Conservation (phyloP, 2,888 invertebrate genomes). For the Drosophila subquinaria region DNA sequence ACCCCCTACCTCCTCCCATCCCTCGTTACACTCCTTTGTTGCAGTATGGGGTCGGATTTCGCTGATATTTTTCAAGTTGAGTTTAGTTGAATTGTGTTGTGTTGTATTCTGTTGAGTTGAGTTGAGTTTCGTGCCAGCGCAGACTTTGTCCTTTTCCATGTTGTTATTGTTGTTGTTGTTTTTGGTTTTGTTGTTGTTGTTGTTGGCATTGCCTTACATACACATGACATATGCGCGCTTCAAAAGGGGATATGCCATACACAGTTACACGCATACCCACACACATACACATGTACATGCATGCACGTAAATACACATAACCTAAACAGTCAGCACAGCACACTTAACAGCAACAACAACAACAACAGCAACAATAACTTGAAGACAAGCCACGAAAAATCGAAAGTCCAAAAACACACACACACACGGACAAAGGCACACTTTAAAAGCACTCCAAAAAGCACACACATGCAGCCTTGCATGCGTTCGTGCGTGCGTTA, state of each 20-base stretch:
- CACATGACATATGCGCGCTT: conserved; percentile 71
- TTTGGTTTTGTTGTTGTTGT: conserved; percentile 7
- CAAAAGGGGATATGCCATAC: conserved; percentile 69
- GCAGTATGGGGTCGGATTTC: conserved; percentile 33
- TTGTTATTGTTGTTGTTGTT: conserved; percentile 22
- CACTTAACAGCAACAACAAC: conserved; percentile 32
- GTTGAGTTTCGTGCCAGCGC: conserved; percentile 70
- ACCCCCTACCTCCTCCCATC: neutral
- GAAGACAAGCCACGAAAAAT: conserved; percentile 73
- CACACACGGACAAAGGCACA: conserved; percentile 42
- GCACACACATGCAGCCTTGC: conserved; percentile 14
- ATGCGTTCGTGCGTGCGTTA: conserved; percentile 9
- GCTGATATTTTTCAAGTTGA: conserved; percentile 64
- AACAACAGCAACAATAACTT: conserved; percentile 48
- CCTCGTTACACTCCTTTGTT: neutral
- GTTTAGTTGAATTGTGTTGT: conserved; percentile 74
- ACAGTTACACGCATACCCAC: conserved; percentile 22
- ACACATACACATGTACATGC: conserved; percentile 5
- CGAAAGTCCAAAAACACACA: conserved; percentile 70
- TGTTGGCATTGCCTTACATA: conserved; percentile 46
- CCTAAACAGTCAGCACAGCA: conserved; percentile 54
- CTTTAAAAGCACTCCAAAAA: conserved; percentile 50
- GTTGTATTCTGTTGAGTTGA: conserved; percentile 40
- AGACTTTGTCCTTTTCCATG: conserved; percentile 55
- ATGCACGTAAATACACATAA: conserved; percentile 19